A percentile compares a stretch with the other conserved stretches of the same genome.
Evolutionary conservation across 2,113 vertebrate species (phyloP).

Genomic region (Circaetus cinerascens): DNA sequence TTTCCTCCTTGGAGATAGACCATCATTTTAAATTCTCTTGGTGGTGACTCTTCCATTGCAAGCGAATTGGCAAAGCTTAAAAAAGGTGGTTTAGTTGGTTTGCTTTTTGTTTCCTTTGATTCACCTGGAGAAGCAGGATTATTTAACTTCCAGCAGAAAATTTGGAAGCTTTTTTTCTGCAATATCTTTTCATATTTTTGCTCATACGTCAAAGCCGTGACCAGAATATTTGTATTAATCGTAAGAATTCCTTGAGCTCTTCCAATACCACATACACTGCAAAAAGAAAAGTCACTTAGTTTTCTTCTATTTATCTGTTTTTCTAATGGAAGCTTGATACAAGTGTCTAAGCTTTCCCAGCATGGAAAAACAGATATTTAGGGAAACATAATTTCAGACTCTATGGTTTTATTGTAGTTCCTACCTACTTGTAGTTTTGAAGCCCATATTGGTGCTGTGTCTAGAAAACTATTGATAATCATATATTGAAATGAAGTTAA

Average conservation of each 20-base stretch:
- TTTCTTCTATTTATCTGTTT: neutral
- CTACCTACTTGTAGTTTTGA: neutral
- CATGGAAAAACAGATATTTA: neutral
- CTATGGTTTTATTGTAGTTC: neutral
- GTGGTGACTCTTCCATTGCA: neutral
- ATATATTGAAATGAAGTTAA: neutral
- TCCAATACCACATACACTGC: neutral
- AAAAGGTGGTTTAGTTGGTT: neutral
- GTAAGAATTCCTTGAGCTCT: neutral
- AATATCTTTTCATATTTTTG: neutral
- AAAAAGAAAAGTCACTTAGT: neutral
- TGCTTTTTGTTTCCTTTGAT: neutral
- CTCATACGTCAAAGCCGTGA: fast-evolving
- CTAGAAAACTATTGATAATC: neutral
- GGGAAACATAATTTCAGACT: neutral
- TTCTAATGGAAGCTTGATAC: neutral
- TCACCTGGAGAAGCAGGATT: neutral
- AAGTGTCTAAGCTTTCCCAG: neutral
- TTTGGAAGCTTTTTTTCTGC: neutral
- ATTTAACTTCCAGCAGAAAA: neutral
- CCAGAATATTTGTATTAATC: neutral
- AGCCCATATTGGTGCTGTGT: neutral
- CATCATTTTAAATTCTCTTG: neutral
- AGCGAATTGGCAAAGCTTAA: neutral
- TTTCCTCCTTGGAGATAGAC: neutral